Percentiles rank a stretch among this genome's conserved stretches.
Conservation (phyloP, 1,140 invertebrate species). For the Zophobas atratus region DNA sequence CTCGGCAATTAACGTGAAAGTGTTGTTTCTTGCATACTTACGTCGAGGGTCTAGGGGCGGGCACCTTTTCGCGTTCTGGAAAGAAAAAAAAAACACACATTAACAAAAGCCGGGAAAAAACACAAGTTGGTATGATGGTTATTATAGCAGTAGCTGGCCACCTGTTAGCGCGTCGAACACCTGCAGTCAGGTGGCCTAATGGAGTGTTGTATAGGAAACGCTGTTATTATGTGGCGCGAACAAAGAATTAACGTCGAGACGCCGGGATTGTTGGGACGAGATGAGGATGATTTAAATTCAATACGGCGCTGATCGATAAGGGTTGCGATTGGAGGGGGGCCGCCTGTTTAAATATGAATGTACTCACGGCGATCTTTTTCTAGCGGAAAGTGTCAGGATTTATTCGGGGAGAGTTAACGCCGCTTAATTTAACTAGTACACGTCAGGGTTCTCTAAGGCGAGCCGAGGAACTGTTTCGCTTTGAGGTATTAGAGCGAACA, state of each 20-base stretch:
- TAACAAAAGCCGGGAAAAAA: conserved; percentile 20
- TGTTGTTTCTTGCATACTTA: conserved; percentile 57
- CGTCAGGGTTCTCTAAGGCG: no score
- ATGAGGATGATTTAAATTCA: conserved; percentile 2
- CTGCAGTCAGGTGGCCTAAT: conserved; percentile 60
- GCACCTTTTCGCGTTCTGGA: conserved; percentile 61
- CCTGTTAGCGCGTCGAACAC: conserved; percentile 58
- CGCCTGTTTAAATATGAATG: no score
- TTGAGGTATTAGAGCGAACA: background rate
- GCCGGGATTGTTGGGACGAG: background rate
- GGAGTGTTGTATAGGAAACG: conserved; percentile 27
- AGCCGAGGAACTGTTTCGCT: no score
- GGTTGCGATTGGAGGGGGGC: background rate
- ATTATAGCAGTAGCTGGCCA: conserved; percentile 51
- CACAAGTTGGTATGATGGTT: conserved; percentile 14
- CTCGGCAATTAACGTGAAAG: conserved; percentile 25
- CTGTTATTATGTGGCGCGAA: conserved; percentile 40
- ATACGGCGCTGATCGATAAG: conserved; percentile 1
- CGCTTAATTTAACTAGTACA: no score
- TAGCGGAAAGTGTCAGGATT: no score
- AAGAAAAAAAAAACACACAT: conserved; percentile 57
- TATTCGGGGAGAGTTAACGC: no score
- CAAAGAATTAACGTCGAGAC: conserved; percentile 40
- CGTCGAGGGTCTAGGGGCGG: conserved; percentile 56
- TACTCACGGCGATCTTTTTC: no score